Base-by-base conservation (phyloP, 2,797 vertebrate genomes). In the Eulemur rubriventer region DNA sequence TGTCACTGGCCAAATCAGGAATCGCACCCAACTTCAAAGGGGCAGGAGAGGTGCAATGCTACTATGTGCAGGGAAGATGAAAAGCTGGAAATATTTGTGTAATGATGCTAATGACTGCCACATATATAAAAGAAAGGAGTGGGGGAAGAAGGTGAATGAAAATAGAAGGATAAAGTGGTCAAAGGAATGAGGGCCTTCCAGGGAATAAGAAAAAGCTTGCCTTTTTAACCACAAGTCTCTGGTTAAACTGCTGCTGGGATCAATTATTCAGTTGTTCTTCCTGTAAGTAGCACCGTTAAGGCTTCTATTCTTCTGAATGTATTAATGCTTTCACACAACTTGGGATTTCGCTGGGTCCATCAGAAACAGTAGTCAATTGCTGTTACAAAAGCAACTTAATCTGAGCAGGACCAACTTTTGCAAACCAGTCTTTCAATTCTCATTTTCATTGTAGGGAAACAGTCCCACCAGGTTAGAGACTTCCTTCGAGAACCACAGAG, bases 241-340 rank as follows among this genome's bases (percentile, higher is more conserved):
- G 38, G 72, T 94, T 92, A 90, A 96, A 76, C 1, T 26, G 61
- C 70, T 87, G 7, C 63, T 91, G 89, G 80, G 65, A 96, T 96
- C 70, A 89, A 75, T 94, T 95, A 81, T 92, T 95, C 88, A 89
- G 50, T 35, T 89, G 30, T 59, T 73, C 43, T 91, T 90, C 85
- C 89, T 95, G 41, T 93, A 92, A 96, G 75, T 78, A 82, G 41
- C 38, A 14, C 80, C 2, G 33, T 50, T 41, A 90, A 83, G 84
- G n/a, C 38, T 48, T 35, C 46, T 69, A 30, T 69, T 89, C 73
- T 83, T 82, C 63, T 50, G 69, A 65, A 70, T 90, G 24, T 78
- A 57, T 84, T 79, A 78, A 94, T 81, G 79, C 95, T 75, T 85
- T 86, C 89, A 92, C 57, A 82, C 50, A 85, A 46, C 26, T 17